Evolutionary conservation across 2,113 vertebrate species (phyloP), one percentile per base, ranked within the genome.

Genomic region (Paracanthobrama guichenoti): DNA sequence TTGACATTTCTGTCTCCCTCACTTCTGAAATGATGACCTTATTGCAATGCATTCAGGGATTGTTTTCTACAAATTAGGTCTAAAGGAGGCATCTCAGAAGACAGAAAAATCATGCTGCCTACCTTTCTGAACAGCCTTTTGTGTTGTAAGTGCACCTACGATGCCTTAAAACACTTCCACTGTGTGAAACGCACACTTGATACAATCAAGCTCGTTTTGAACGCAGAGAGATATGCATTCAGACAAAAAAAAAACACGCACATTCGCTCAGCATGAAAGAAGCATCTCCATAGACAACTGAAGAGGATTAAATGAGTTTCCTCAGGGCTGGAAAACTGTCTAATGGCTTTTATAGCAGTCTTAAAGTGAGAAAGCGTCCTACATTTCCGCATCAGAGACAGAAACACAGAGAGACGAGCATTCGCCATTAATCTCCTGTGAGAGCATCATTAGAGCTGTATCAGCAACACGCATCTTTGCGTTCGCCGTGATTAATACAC

Each of bases 311-410:
- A 85, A 87, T 85, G 74, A 79, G 83, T 79, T 12, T 75, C 83
- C 84, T 46, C 42, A 64, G 86, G 86, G 62, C 78, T 67, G 44
- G 11, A 31, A 62, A 83, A 72, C 46, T 67, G 46, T 79, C 79
- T 85, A 85, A 87, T 85, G 74, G 73, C 74, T 87, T 74, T 82
- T 48, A 83, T 66, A 74, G 72, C 6, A 26, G 42, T 87, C 76
- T 72, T 77, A 44, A 77, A 78, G 60, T 50, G 73, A 46, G 73
- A 82, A 18, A 24, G 71, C 44, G 6, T 6, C 66, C 66, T 42
- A 69, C 35, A 78, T 66, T 67, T 80, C 20, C 48, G 48, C 46
- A 48, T 53, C 18, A 18, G 20, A 69, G 55, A 42, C 67, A 57
- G 42, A 78, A 67, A 67, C 39, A 1, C 64, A 62, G 80, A 73